Evolutionary conservation across 2,797 vertebrate genomes (phyloP).

Genomic region (Typhlichthys eigenmanni): DNA sequence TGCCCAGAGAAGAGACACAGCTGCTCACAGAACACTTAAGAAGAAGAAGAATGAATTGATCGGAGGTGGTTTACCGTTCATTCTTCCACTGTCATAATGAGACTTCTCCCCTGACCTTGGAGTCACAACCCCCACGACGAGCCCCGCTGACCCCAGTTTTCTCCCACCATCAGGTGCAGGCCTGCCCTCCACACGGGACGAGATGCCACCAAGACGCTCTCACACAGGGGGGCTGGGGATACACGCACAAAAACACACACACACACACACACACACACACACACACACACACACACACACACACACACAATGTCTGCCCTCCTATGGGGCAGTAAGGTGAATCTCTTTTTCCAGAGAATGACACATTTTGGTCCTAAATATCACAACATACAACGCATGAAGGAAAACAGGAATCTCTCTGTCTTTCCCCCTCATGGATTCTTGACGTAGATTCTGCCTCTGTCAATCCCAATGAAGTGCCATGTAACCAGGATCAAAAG

Average conservation of each 20-base stretch:
- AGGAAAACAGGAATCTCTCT: slow-evolving; percentile 31
- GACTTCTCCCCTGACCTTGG: slow-evolving; percentile 56
- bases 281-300: background rate
- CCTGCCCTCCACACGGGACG: slow-evolving; percentile 48
- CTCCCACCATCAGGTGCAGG: slow-evolving; percentile 66
- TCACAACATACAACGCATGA: slow-evolving; percentile 34
- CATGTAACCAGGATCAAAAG: slow-evolving; percentile 42
- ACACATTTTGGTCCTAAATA: slow-evolving; percentile 35
- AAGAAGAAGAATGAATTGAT: slow-evolving; percentile 35
- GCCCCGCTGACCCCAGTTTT: slow-evolving; percentile 55
- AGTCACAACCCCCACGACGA: slow-evolving; percentile 36
- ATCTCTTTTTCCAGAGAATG: slow-evolving; percentile 18
- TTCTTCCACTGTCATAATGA: slow-evolving; percentile 43
- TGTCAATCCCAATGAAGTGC: background rate
- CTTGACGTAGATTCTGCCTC: slow-evolving; percentile 30
- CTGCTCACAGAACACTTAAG: slow-evolving; percentile 28
- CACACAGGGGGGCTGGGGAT: slow-evolving; percentile 39
- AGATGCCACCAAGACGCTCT: slow-evolving; percentile 56
- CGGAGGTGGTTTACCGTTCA: slow-evolving; percentile 38
- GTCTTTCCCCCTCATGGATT: slow-evolving; percentile 36
- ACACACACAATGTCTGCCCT: background rate
- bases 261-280: background rate
- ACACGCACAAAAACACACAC: slow-evolving; percentile 19
- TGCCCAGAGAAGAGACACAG: slow-evolving; percentile 17
- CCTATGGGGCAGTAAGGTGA: slow-evolving; percentile 2